Percentiles rank a stretch among this genome's conserved stretches.
Conservation (phyloP, 2,888 invertebrate species). For the Syrphus vitripennis region DNA sequence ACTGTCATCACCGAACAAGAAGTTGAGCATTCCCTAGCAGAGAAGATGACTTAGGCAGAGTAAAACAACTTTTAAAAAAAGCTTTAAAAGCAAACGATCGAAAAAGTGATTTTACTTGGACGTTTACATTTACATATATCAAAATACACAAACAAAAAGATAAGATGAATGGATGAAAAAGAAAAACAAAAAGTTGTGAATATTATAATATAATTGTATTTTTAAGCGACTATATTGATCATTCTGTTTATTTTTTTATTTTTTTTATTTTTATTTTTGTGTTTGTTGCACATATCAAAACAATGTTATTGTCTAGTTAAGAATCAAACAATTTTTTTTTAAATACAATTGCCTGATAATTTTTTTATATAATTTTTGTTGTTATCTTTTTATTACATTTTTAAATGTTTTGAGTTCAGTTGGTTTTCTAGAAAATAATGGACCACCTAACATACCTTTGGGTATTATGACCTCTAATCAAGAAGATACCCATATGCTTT, state of each 20-base stretch:
- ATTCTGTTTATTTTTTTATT: conserved; percentile 41
- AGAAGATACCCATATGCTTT: conserved; percentile 21
- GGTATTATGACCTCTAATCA: conserved; percentile 10
- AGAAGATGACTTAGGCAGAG: conserved; percentile 44
- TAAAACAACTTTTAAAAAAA: conserved; percentile 73
- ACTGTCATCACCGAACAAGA: conserved; percentile 94
- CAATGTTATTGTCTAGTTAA: conserved; percentile 46
- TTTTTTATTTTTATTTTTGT: no score
- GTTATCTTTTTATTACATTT: conserved; percentile 1
- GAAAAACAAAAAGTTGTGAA: conserved; percentile 71
- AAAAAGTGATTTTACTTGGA: conserved; percentile 41
- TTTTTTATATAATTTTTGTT: conserved; percentile 25
- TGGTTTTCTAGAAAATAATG: conserved; percentile 30
- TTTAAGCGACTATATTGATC: conserved; percentile 23
- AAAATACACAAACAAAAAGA: conserved; percentile 45
- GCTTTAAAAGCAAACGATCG: conserved; percentile 66
- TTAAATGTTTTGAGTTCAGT: neutral
- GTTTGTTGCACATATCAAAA: conserved; percentile 60
- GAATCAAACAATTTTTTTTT: conserved; percentile 30
- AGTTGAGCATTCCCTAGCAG: conserved; percentile 76
- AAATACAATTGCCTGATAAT: conserved; percentile 38
- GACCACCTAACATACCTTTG: conserved; percentile 44
- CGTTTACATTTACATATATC: conserved; percentile 44
- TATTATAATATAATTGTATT: conserved; percentile 65
- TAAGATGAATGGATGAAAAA: conserved; percentile 31